Base-by-base conservation (phyloP, 1,140 invertebrate species). In the Neodiprion lecontei region DNA sequence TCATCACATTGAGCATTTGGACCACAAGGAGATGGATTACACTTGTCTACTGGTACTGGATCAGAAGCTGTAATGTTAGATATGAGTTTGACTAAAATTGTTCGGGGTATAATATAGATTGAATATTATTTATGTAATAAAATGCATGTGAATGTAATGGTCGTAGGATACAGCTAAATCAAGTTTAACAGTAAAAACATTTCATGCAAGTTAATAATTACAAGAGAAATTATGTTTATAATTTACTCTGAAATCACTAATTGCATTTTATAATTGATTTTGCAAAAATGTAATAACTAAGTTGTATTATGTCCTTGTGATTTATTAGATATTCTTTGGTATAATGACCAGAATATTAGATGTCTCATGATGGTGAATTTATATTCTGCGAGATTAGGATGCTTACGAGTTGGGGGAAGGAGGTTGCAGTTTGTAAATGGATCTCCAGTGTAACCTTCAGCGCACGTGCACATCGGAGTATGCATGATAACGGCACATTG, bases 401-500 rank as follows among this genome's bases (percentile, higher is more conserved):
- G 84, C 83, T 86, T 86, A 86, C 84, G 75, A 81, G 77, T 75
- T 78, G 85, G 82, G 75, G 74, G 75, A 76, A 75, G 80, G 48
- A 82, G 80, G 88, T 81, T 90, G 80, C 94, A 94, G 72, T 86
- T 88, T 21, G 90, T 88, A 74, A 94, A 93, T n/a, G 94, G 91
- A 89, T 95, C 91, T 53, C 94, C 94, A 8, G 89, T 90, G 77
- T 89, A 93, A 66, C 91, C 91, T 76, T 87, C 86, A 0, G 92
- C 90, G 78, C 95, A 96, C 3, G 89, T 90, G 80, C 95, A 96
- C 71, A 92, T 91, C 10, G 94, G 92, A 7, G 92, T 90, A 80
- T 96, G 94, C 81, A 92, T 92, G 9, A 91, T 88, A 9, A 94
- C 92, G 40, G 89, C 89, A 81, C 95, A 96, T 72, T 91, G 88